Percentiles rank a stretch among this genome's conserved stretches.
phyloP scores from a whole-genome alignment of 2,888 invertebrate genomes.

The Notocelia uddmanniana region DNA sequence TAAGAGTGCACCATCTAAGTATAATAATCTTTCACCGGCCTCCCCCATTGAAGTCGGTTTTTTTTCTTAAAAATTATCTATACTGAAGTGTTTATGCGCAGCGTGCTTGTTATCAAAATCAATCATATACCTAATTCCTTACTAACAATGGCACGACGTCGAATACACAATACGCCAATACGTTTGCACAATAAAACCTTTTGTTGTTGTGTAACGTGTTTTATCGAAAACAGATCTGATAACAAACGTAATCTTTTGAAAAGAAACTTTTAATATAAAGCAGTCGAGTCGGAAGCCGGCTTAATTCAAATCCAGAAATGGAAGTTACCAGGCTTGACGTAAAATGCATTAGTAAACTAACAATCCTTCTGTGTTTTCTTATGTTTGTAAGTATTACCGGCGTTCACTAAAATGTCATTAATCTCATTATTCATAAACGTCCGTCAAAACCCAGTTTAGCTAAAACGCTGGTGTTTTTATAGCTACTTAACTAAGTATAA shows the following conservation, averaged over 20 bases:
- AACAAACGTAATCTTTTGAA: conserved; percentile 39
- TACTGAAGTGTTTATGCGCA: background rate
- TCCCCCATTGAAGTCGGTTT: no score
- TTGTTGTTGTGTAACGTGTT: conserved; percentile 53
- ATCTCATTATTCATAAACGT: no score
- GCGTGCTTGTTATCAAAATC: background rate
- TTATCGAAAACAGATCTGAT: conserved; percentile 51
- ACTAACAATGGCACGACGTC: conserved; percentile 14
- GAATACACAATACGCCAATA: conserved; percentile 18
- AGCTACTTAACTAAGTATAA: no score
- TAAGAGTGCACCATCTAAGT: no score
- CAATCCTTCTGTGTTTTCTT: conserved; percentile 41
- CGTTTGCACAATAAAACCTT: conserved; percentile 32
- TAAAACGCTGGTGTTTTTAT: no score
- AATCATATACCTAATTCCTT: no score
- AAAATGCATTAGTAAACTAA: conserved; percentile 28
- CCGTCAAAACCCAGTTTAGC: no score
- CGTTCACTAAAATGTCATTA: no score
- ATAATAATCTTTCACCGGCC: no score
- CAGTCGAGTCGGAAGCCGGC: conserved; percentile 2
- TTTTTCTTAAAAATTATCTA: no score
- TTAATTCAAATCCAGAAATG: conserved; percentile 26
- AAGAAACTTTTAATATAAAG: conserved; percentile 34
- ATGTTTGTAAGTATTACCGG: conserved; percentile 50
- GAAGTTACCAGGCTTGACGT: conserved; percentile 8